Percentiles rank a stretch among this genome's conserved stretches.
phyloP scores from a whole-genome alignment of 2,113 vertebrate genomes.

The Rynchops niger region DNA sequence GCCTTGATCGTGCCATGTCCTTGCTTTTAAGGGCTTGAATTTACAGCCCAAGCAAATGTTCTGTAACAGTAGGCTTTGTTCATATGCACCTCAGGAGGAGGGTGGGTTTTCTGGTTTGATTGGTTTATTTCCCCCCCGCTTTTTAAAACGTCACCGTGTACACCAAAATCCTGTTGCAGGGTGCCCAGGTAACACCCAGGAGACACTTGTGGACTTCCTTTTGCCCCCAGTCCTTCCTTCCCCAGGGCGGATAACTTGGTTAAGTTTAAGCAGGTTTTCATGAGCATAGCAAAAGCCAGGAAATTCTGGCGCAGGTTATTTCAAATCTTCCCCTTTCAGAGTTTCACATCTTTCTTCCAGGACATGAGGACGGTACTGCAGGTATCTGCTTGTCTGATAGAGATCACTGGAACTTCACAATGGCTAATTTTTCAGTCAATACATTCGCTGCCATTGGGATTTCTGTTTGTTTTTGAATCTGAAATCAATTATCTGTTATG shows the following conservation, averaged over 20 bases:
- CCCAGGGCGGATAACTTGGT: not conserved
- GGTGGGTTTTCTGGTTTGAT: not conserved
- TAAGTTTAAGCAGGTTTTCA: not conserved
- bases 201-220: not conserved
- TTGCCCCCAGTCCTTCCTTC: not conserved
- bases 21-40: not conserved
- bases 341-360: not conserved
- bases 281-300: not conserved
- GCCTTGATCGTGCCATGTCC: accelerated
- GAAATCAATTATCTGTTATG: slow-evolving; percentile 16
- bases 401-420: not conserved
- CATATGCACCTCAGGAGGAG: not conserved
- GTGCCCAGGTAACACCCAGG: not conserved
- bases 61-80: not conserved
- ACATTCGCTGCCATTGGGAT: not conserved
- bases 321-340: not conserved
- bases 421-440: not conserved
- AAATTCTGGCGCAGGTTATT: not conserved
- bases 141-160: not conserved
- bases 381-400: not conserved
- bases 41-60: not conserved
- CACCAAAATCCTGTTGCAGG: not conserved
- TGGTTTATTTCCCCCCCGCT: accelerated
- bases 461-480: slow-evolving; percentile 21
- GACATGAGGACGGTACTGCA: not conserved